A percentile compares a stretch with the other conserved stretches of the same genome.
These are phyloP conservation scores for Andricus grossulariae DNA, from an alignment of 1,140 invertebrate species.

Conservation along the genomic window DNA sequence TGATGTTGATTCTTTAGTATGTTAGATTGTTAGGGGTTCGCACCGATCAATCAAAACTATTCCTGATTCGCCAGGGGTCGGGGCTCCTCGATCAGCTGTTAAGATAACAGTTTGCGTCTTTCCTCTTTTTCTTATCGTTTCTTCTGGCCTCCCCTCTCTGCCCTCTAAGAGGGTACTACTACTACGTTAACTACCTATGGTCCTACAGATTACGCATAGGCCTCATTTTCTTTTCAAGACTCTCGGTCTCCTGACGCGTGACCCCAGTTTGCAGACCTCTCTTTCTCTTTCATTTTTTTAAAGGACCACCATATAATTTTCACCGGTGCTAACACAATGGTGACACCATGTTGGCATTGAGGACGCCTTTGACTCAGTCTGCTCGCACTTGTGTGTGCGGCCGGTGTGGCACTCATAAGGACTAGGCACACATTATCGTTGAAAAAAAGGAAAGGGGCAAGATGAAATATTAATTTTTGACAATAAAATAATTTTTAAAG, in stretches of 20 bases:
- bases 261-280: conserved; percentile 21
- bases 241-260: neutral
- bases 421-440: too few species aligned
- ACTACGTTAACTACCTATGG: neutral
- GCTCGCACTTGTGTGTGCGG: conserved; percentile 2
- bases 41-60: conserved; percentile 2
- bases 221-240: conserved; percentile 3
- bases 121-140: conserved; percentile 11
- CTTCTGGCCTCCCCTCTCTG: neutral
- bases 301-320: conserved; percentile 1
- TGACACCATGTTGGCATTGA: neutral
- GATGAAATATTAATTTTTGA: too few species aligned
- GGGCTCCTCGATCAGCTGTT: neutral
- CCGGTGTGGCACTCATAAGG: neutral
- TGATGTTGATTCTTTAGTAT: neutral
- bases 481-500: too few species aligned
- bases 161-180: neutral
- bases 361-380: neutral
- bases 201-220: neutral
- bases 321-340: conserved; percentile 16
- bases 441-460: too few species aligned
- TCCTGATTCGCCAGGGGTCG: neutral
- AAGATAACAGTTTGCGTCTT: conserved; percentile 8
- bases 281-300: conserved; percentile 7
- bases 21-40: neutral